Base-by-base conservation (phyloP, 1,140 invertebrate species). In the Gonatopus flavifemur region DNA sequence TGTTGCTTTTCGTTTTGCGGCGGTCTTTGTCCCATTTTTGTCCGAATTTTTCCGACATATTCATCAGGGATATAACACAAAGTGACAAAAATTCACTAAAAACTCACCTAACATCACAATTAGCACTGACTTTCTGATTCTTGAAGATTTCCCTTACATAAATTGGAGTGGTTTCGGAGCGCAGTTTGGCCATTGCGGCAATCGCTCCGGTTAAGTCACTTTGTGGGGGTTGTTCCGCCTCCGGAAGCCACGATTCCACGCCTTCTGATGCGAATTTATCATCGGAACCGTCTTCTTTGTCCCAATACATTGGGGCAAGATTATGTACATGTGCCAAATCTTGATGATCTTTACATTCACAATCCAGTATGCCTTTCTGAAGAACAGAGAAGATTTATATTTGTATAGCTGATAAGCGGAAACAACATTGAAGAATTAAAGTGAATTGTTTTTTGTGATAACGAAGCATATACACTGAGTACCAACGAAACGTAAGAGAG, bases 61-160 rank as follows among this genome's bases (percentile, higher is more conserved):
- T n/a, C n/a, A n/a, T n/a, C n/a, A n/a, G n/a, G n/a, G n/a, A n/a
- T n/a, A n/a, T n/a, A n/a, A n/a, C n/a, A n/a, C n/a, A n/a, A 32
- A 47, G 4, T 12, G n/a, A 9, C 5, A 35, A 44, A 43, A 15
- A 16, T 13, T 0, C 3, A 39, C 24, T 15, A 31, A 18, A 19
- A 4, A 19, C 30, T 71, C 63, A 79, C 69, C 82, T 82, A 21
- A 88, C 74, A 62, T 84, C 81, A 49, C 84, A 83, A 72, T 89
- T 89, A 4, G 82, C 82, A 21, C 79, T 64, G 40, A 80, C 76
- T 32, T 72, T 73, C 3, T 82, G 82, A 19, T 87, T 81, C 64
- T 86, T 89, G 48, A 80, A 79, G 24, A 85, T 81, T 5, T 82
- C 79, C 51, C 85, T 86, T 43, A 88, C 80, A 60, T 89, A 88